Percentiles rank a stretch among this genome's conserved stretches.
phyloP scores from a whole-genome alignment of 2,888 invertebrate genomes.

The Hemaris fuciformis region DNA sequence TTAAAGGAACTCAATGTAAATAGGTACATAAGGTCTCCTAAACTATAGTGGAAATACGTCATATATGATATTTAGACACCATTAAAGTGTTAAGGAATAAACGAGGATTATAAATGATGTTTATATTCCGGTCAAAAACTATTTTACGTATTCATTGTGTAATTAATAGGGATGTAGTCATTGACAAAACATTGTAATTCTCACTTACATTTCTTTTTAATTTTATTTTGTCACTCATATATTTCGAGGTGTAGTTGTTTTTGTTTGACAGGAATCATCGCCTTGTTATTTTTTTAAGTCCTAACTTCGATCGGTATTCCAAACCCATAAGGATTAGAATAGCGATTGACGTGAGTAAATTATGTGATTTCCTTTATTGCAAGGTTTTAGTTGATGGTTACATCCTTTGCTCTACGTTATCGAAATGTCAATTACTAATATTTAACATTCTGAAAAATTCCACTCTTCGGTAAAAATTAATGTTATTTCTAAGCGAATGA shows the following conservation, averaged over 20 bases:
- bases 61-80: constrained; percentile 29
- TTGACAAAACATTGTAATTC: constrained; percentile 40
- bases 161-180: constrained; percentile 50
- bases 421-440: constrained; percentile 65
- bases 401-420: constrained; percentile 47
- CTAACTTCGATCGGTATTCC: not conserved
- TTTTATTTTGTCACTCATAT: too few relatives aligned
- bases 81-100: constrained; percentile 38
- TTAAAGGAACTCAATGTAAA: constrained; percentile 73
- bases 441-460: constrained; percentile 10
- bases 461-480: constrained; percentile 7
- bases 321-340: not conserved
- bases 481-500: constrained; percentile 5
- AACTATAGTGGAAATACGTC: constrained; percentile 29
- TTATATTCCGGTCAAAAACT: constrained; percentile 61
- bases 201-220: not conserved
- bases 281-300: not conserved
- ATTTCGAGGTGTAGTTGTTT: too few relatives aligned
- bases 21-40: constrained; percentile 45
- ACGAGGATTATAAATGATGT: constrained; percentile 66
- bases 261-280: not conserved
- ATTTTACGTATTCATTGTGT: constrained; percentile 52
- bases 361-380: not conserved
- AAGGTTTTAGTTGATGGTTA: constrained; percentile 39
- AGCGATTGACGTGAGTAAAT: not conserved